Evolutionary conservation across 2,888 invertebrate genomes (phyloP), one percentile per base, ranked within the genome.

Genomic region (Perdita meconis): DNA sequence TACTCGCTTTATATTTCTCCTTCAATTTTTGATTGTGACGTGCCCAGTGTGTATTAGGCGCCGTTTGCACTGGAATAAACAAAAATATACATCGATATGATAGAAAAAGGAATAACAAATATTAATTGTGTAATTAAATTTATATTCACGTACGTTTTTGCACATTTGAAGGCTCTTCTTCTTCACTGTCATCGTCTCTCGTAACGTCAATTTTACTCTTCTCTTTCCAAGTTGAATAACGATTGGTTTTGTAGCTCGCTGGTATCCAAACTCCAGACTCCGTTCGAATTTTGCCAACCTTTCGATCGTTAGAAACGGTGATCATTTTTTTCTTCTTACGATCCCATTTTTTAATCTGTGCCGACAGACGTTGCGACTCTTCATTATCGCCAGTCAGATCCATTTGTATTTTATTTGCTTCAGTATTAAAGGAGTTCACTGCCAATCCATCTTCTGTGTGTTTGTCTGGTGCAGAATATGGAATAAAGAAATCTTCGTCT

Each of bases 221-320:
- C 75, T 96, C 95, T 87, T 96, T 95, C 98, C 98, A 98, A 67
- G 96, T 95, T 77, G 95, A 95, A 93, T 98, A 98, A 30, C 97
- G 94, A 63, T 98, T 97, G 75, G 97, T 96, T 93, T 98, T 98
- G 93, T 97, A 99, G 0, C 97, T 96, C 0, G 98, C 97, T 0
- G 98, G 96, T 86, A 99, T 98, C 95, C 97, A 97, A 0, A 95
- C 96, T 19, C 99, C 99, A 76, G 98, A 98, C 93, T 99, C 99
- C 0, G 99, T 99, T 87, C 96, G 96, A 82, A 99, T 98, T 93
- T 96, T 97, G 66, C 96, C 96, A 24, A 93, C 92, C 83, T 95
- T 95, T 1, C 92, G 88, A 83, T 94, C 96, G 77, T 94, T 94
- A 80, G 94, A 94, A 0, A 95, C 94, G 30, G 95, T 94, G 38